Evolutionary conservation across 1,140 invertebrate genomes (phyloP), one percentile per base, ranked within the genome.

Genomic region (Ostrea edulis): DNA sequence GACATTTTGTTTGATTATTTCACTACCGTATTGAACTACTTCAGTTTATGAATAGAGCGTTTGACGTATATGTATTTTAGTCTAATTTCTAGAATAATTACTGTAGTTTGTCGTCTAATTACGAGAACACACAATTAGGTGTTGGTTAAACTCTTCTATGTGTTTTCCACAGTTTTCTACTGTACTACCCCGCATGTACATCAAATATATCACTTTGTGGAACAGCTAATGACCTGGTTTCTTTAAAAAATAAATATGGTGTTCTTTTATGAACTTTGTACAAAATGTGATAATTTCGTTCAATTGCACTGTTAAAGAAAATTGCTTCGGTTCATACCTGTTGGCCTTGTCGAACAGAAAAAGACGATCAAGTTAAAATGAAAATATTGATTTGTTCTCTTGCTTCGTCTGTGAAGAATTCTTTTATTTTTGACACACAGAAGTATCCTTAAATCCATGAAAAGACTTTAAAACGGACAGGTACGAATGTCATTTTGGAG

Each of bases 371-470:
- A 77, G 68, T 77, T 77, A 29, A 77, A 77, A 77, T 29, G 68
- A 77, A 77, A 77, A 77, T 77, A 77, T 77, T 77, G 68, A 77
- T 77, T 77, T 25, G 12, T 77, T 77, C 25, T 77, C 68, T 77
- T 77, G 14, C 25, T 25, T 77, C 25, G 68, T 9, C 11, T 35
- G 12, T 77, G 22, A 35, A 77, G 22, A 77, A 25, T 29, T 77
- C 29, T 77, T 35, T 35, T 77, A 29, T 77, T 12, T 77, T 22
- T 29, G 29, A 77, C 25, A 25, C 29, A 77, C 29, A 22, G 29
- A 25, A 35, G 68, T 77, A 29, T 29, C 68, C 68, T 77, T 77
- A 77, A 77, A 77, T 35, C 68, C 68, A 25, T 35, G 68, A 20
- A n/a, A 62, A 62, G 58, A 20, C 14, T 62, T 62, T 58, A 20